Percentiles rank a stretch among this genome's conserved stretches.
These are phyloP conservation scores for Thamnophis sirtalis DNA, from an alignment of 2,113 vertebrate genomes.

Conservation along the genomic window DNA sequence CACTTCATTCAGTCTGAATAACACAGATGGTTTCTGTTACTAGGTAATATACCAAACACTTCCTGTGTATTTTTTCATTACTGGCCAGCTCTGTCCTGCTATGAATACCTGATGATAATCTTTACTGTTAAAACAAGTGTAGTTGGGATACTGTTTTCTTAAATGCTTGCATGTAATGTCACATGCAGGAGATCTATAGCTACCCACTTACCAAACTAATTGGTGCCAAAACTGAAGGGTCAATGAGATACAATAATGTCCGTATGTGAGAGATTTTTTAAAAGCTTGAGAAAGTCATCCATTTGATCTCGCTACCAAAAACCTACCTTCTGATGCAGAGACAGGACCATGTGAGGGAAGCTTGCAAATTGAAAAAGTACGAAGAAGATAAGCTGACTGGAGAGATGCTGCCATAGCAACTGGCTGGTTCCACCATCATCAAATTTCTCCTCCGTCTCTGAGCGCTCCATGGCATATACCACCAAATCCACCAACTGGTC, in stretches of 20 bases:
- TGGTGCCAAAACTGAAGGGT: neutral
- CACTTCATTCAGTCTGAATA: neutral
- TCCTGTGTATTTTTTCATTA: neutral
- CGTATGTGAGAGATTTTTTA: neutral
- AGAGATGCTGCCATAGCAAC: constrained; percentile 98
- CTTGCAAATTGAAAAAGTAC: constrained; percentile 99
- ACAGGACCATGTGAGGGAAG: constrained; percentile 99
- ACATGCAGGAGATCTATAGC: neutral
- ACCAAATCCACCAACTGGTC: constrained; percentile 98
- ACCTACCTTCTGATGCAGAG: constrained; percentile 95
- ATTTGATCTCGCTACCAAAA: neutral
- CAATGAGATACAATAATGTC: neutral
- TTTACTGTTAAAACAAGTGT: neutral
- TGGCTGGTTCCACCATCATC: constrained; percentile 98
- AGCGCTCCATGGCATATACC: constrained; percentile 98
- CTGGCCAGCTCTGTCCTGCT: neutral
- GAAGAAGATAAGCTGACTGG: constrained; percentile 99
- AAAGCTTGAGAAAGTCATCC: neutral
- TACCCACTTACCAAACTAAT: neutral
- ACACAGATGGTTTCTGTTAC: neutral
- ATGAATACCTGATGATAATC: neutral
- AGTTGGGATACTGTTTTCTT: neutral
- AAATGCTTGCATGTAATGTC: neutral
- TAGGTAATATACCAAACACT: neutral
- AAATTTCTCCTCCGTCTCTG: constrained; percentile 96